Conservation (phyloP, 2,797 vertebrate species). For the Alcedo atthis region DNA sequence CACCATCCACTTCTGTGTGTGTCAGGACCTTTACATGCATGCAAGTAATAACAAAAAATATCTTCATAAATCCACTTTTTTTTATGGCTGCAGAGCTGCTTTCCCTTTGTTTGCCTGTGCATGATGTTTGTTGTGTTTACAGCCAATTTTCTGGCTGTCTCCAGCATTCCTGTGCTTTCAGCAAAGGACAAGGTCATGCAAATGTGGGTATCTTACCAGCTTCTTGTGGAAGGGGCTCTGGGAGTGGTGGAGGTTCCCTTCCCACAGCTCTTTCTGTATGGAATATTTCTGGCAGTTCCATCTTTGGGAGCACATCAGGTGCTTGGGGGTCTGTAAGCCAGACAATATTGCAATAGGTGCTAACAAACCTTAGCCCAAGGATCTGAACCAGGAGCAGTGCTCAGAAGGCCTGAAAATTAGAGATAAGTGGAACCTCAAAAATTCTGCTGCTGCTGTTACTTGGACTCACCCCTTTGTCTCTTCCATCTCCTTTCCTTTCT, state of each 20-base stretch:
- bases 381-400: not conserved
- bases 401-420: not conserved
- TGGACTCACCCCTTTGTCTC: not conserved
- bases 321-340: not conserved
- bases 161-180: not conserved
- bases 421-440: not conserved
- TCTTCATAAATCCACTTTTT: not conserved
- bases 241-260: not conserved
- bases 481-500: not conserved
- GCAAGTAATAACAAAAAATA: not conserved
- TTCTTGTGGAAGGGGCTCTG: not conserved
- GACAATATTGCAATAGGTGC: not conserved
- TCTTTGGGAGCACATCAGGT: not conserved
- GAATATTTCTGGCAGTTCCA: not conserved
- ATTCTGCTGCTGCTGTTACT: not conserved
- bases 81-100: not conserved
- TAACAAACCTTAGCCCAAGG: not conserved
- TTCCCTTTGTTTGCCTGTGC: slow-evolving; percentile 27
- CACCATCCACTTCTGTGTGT: not conserved
- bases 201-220: not conserved
- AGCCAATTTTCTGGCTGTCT: not conserved
- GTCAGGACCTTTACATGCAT: not conserved
- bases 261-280: not conserved
- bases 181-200: not conserved
- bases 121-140: not conserved